phyloP scores from a whole-genome alignment of 2,113 vertebrate genomes.

The Chauna torquata region DNA sequence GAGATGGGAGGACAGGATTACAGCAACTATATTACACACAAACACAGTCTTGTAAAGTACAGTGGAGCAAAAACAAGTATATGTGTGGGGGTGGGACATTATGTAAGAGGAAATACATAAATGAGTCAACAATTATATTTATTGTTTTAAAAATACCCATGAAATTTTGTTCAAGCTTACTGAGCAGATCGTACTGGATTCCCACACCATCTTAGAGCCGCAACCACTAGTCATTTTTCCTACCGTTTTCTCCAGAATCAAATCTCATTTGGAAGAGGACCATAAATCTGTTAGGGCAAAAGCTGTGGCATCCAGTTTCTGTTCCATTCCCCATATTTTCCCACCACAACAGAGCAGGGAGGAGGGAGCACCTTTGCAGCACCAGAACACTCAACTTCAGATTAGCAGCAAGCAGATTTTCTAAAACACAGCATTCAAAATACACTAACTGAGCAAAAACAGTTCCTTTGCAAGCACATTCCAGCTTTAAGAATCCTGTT shows the following conservation, averaged over 20 bases:
- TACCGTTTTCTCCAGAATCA: not conserved
- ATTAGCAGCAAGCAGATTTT: not conserved
- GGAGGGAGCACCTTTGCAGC: not conserved
- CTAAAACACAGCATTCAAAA: not conserved
- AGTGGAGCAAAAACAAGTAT: not conserved
- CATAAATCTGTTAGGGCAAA: not conserved
- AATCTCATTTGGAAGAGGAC: not conserved
- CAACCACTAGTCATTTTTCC: not conserved
- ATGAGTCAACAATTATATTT: constrained; percentile 6
- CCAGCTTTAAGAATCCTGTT: not conserved
- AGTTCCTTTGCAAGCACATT: not conserved
- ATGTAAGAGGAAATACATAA: constrained; percentile 24
- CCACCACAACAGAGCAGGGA: fast-evolving
- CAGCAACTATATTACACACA: not conserved
- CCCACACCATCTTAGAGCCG: not conserved
- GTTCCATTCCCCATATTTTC: not conserved
- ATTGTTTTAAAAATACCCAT: not conserved
- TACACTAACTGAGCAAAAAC: not conserved
- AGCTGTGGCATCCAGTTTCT: not conserved
- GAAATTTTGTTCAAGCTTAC: not conserved
- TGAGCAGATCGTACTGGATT: not conserved
- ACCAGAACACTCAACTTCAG: not conserved
- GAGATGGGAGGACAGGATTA: not conserved
- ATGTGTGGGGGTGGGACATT: not conserved
- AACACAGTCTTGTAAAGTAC: not conserved